Conservation (phyloP, 2,888 invertebrate genomes). For the Amiota mariae region DNA sequence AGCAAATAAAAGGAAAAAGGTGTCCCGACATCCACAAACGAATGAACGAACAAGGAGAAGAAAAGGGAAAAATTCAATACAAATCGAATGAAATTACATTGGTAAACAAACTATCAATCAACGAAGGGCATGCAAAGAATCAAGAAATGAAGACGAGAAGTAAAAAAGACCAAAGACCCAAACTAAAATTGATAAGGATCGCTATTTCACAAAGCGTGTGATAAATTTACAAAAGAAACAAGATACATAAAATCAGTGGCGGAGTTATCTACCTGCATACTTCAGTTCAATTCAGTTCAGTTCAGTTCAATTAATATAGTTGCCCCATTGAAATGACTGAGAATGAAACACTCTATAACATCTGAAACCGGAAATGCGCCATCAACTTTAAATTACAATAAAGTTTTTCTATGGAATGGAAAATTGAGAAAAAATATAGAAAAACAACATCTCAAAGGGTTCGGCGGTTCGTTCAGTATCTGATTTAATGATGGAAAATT, state of each 20-base stretch:
- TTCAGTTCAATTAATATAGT: no score
- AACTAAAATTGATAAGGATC: conserved; percentile 8
- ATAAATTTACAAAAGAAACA: no score
- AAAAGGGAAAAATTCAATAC: conserved; percentile 24
- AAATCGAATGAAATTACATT: conserved; percentile 55
- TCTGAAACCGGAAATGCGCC: conserved; percentile 3
- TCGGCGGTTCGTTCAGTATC: neutral
- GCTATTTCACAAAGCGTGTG: no score
- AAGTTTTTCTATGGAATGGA: conserved; percentile 13
- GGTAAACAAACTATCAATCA: conserved; percentile 67
- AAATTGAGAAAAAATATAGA: neutral
- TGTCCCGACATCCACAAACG: conserved; percentile 39
- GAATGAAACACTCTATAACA: neutral
- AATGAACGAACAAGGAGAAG: conserved; percentile 23
- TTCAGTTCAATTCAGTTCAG: no score
- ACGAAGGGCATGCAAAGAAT: conserved; percentile 46
- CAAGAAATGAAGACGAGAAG: no score
- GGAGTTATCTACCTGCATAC: no score
- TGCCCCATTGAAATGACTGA: neutral
- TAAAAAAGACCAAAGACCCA: conserved; percentile 23
- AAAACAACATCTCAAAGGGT: no score
- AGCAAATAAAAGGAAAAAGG: conserved; percentile 29
- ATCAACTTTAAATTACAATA: conserved; percentile 1
- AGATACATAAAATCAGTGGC: no score
- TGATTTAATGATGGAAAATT: neutral